phyloP scores from a whole-genome alignment of 1,140 invertebrate species.

The Caenorhabditis tropicalis region DNA sequence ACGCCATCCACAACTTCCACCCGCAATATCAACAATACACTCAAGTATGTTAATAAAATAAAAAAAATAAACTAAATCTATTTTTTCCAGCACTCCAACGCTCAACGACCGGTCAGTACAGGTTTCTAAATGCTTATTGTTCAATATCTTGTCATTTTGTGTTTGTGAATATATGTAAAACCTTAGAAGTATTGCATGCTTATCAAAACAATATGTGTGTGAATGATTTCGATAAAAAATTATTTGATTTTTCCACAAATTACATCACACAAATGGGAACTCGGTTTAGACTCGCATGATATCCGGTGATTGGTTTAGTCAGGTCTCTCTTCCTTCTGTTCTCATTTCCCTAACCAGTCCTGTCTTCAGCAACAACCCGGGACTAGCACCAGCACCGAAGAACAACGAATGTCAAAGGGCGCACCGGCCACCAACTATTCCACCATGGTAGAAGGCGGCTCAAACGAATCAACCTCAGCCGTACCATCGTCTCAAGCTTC shows the following conservation, averaged over 20 bases:
- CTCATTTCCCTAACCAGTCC: no score
- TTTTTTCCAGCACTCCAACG: slow-evolving; percentile 61
- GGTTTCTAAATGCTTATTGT: slow-evolving; percentile 51
- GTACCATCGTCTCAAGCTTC: slow-evolving; percentile 44
- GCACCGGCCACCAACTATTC: slow-evolving; percentile 51
- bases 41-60: slow-evolving; percentile 75
- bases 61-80: not conserved
- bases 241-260: not conserved
- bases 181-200: not conserved
- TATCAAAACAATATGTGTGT: not conserved
- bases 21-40: slow-evolving; percentile 99
- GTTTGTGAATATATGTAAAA: slow-evolving; percentile 16
- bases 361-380: slow-evolving; percentile 43
- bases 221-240: not conserved
- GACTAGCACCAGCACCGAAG: slow-evolving; percentile 54
- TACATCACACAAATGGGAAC: not conserved
- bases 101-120: slow-evolving; percentile 60
- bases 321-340: not conserved
- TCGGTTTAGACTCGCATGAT: not conserved
- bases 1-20: slow-evolving; percentile 99
- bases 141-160: not conserved
- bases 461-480: slow-evolving; percentile 47
- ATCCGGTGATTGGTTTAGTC: not conserved
- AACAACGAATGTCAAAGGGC: slow-evolving; percentile 49
- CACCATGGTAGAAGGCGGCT: slow-evolving; percentile 56